Conservation (phyloP, 2,888 invertebrate species). For the Mylabris sibirica region DNA sequence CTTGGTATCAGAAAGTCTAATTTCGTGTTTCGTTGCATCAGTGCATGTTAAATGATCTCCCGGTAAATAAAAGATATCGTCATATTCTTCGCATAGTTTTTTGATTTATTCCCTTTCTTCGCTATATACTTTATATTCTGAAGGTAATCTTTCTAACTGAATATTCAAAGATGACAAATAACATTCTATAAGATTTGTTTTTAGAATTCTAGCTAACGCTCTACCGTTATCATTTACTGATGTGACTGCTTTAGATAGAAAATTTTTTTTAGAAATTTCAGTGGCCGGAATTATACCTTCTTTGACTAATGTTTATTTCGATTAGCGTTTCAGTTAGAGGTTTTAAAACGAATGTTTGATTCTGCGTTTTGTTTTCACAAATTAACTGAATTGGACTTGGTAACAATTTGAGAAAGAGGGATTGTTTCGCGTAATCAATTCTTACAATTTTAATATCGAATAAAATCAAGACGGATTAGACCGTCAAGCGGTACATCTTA, state of each 20-base stretch:
- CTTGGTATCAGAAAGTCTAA: constrained; percentile 30
- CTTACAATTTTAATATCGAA: neutral
- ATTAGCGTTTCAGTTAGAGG: constrained; percentile 34
- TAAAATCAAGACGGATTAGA: neutral
- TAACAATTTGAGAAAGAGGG: neutral
- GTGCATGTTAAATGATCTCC: constrained; percentile 39
- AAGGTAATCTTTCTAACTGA: constrained; percentile 13
- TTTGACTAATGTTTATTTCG: constrained; percentile 31
- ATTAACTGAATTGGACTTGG: neutral
- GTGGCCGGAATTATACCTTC: constrained; percentile 35
- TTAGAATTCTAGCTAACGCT: constrained; percentile 33
- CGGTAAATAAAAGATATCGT: constrained; percentile 43
- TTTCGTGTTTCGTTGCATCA: constrained; percentile 40
- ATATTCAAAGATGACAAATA: constrained; percentile 14
- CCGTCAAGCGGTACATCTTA: neutral
- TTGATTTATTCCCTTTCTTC: constrained; percentile 38
- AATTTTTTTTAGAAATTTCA: constrained; percentile 30
- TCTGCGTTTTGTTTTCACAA: neutral
- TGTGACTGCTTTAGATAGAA: constrained; percentile 34
- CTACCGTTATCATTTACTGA: constrained; percentile 30
- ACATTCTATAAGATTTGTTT: constrained; percentile 18
- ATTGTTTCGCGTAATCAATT: neutral
- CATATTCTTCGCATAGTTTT: constrained; percentile 35
- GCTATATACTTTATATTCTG: constrained; percentile 13
- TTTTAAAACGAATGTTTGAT: constrained; percentile 4